Evolutionary conservation across 2,888 invertebrate genomes (phyloP), one percentile per base, ranked within the genome.

Genomic region (Leptinotarsa haldemani): DNA sequence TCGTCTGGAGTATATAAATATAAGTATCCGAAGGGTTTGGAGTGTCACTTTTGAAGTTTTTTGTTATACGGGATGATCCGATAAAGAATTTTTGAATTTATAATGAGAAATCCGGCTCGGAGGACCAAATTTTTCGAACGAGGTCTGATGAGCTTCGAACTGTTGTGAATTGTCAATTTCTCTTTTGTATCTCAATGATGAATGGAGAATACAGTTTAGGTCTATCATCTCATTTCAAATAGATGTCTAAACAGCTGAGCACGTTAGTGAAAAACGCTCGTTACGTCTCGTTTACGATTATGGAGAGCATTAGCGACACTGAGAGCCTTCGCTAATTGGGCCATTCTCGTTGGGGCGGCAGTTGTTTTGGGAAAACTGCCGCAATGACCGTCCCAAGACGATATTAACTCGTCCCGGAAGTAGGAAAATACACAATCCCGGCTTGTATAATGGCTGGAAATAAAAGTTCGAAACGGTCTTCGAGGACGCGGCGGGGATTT

Each of bases 291-390:
- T 76, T 76, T 76, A 76, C 74, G 74, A 72, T 77, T 79, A 77
- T 76, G 73, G 74, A 65, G 67, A 52, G 70, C 77, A 75, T 78
- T 79, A 79, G 74, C 73, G 75, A 77, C 76, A 69, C 72, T 65
- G 77, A 71, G 67, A 56, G 56, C 13, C 66, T 70, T 66, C 72
- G 76, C 76, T 78, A 78, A 78, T 77, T 75, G 75, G 74, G 40
- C 71, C 74, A 52, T 77, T 71, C 74, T 74, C 76, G 78, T 77
- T 75, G 75, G 70, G 70, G 64, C 56, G 74, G 72, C 77, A 72
- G 74, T 77, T 74, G 74, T 77, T 71, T 76, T 70, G 76, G 74
- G 68, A 74, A 74, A 72, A 70, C 61, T 65, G 74, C 68, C 70
- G 69, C 75, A 77, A 77, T 73, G 70, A 74, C 71, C 71, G 66